phyloP scores from a whole-genome alignment of 2,113 vertebrate species.

The Albula goreensis region DNA sequence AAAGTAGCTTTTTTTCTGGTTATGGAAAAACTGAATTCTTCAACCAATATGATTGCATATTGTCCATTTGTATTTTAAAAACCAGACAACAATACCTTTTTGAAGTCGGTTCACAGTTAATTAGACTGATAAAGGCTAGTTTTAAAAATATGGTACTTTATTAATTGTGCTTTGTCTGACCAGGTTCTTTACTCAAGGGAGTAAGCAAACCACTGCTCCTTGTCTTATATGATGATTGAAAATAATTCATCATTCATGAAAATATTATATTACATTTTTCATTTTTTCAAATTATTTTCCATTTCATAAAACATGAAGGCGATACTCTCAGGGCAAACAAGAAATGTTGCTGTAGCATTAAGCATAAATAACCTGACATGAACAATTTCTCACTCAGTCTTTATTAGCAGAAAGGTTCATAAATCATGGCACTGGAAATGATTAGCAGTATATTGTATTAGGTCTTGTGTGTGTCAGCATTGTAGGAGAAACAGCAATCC shows the following conservation, averaged over 20 bases:
- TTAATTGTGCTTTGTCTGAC: not conserved
- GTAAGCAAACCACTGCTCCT: not conserved
- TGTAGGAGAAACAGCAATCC: not conserved
- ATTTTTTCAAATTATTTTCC: not conserved
- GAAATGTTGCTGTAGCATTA: slow-evolving; percentile 32
- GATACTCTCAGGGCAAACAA: slow-evolving; percentile 34
- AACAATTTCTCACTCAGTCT: slow-evolving; percentile 58
- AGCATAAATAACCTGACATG: slow-evolving; percentile 52
- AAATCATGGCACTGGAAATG: slow-evolving; percentile 52
- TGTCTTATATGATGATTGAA: not conserved
- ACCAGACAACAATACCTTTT: too few relatives aligned
- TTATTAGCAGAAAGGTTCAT: slow-evolving; percentile 54
- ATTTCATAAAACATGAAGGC: not conserved
- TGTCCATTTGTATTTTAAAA: too few relatives aligned
- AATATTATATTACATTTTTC: not conserved
- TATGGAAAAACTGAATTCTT: too few relatives aligned
- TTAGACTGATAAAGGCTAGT: too few relatives aligned
- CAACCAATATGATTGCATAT: too few relatives aligned
- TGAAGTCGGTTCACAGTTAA: too few relatives aligned
- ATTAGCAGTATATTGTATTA: slow-evolving; percentile 48
- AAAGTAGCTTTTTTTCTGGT: too few relatives aligned
- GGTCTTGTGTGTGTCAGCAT: slow-evolving; percentile 42
- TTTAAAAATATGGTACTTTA: too few relatives aligned
- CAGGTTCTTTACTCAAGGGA: not conserved
- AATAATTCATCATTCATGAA: not conserved